phyloP scores from a whole-genome alignment of 1,140 invertebrate species.

The Hyposmocoma kahamanoa region DNA sequence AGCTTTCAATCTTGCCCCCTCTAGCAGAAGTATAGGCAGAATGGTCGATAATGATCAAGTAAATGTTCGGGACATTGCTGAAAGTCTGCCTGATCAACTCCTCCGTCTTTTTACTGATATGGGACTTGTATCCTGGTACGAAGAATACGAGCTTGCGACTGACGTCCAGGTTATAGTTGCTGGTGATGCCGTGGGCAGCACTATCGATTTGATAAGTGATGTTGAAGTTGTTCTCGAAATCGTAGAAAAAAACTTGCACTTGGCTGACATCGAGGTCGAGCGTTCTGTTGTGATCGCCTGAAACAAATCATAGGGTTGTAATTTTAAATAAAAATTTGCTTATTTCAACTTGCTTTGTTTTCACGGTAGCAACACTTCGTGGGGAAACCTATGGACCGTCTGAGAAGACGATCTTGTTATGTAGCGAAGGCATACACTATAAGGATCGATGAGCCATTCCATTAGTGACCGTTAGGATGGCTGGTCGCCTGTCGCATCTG shows the following conservation, averaged over 20 bases:
- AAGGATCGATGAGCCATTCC: not conserved
- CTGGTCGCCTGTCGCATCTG: not conserved
- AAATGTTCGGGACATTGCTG: conserved; percentile 43
- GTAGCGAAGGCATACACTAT: not conserved
- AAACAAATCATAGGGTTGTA: conserved; percentile 10
- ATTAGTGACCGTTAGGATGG: not conserved
- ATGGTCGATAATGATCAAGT: conserved; percentile 57
- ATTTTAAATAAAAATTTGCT: not conserved
- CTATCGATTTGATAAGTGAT: conserved; percentile 41
- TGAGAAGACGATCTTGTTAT: not conserved
- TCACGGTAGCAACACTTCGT: not conserved
- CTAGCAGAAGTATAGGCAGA: conserved; percentile 45
- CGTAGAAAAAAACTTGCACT: conserved; percentile 48
- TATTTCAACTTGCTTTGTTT: not conserved
- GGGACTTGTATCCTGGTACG: conserved; percentile 56
- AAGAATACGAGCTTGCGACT: conserved; percentile 47
- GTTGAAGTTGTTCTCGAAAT: conserved; percentile 59
- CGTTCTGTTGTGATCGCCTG: conserved; percentile 55
- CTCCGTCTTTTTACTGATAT: conserved; percentile 43
- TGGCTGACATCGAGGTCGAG: conserved; percentile 40
- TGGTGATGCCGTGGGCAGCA: conserved; percentile 31
- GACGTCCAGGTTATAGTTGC: conserved; percentile 41
- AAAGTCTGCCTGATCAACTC: conserved; percentile 49
- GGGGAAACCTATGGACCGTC: not conserved
- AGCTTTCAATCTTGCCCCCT: conserved; percentile 43